These are phyloP conservation scores for Rhinophrynus dorsalis DNA, from an alignment of 2,797 vertebrate genomes.

Conservation along the genomic window DNA sequence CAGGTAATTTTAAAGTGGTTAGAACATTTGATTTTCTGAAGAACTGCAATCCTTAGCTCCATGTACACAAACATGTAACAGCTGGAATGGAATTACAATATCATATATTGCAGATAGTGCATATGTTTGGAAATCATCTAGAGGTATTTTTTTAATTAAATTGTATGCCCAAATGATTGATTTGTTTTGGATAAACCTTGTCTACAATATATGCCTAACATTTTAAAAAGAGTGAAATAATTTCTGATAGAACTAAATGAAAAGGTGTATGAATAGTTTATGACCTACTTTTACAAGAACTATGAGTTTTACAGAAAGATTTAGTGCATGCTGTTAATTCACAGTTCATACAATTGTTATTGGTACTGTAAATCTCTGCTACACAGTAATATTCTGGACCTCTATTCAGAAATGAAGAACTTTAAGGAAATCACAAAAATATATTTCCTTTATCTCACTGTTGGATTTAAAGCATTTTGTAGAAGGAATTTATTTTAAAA, in stretches of 20 bases:
- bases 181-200: neutral
- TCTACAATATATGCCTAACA: neutral
- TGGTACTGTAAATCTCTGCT: slow-evolving; percentile 1
- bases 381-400: neutral
- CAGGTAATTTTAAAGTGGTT: neutral
- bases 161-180: neutral
- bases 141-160: neutral
- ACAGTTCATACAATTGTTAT: slow-evolving; percentile 4
- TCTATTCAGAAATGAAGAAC: neutral
- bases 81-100: slow-evolving; percentile 1
- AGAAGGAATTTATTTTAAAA: no score
- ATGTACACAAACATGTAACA: neutral
- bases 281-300: neutral
- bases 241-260: neutral
- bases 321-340: slow-evolving; percentile 5
- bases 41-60: neutral
- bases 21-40: neutral
- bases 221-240: neutral
- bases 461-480: neutral
- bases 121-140: neutral
- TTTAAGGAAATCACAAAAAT: neutral
- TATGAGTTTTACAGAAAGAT: neutral
- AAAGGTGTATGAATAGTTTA: neutral
- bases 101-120: neutral
- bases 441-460: neutral